phyloP scores from a whole-genome alignment of 2,888 invertebrate genomes.

The Drosophila multiciliata region DNA sequence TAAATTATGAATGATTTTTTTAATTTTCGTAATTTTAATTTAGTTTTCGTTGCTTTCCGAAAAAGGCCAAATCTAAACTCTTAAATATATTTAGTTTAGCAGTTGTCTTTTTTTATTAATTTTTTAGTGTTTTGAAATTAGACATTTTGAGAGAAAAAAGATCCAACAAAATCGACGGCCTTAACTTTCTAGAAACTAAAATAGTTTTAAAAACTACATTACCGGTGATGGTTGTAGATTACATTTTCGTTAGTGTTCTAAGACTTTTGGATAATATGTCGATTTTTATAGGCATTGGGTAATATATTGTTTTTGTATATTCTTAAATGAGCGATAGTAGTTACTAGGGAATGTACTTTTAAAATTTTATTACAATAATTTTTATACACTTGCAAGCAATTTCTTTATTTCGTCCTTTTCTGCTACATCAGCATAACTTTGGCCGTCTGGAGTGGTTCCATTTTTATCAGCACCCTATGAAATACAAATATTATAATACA shows the following conservation, averaged over 20 bases:
- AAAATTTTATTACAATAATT: constrained; percentile 32
- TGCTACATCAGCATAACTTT: constrained; percentile 93
- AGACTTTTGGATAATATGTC: not conserved
- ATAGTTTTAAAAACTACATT: not conserved
- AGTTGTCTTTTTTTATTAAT: no score
- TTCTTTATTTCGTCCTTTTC: constrained; percentile 96
- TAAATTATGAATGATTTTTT: no score
- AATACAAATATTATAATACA: not conserved
- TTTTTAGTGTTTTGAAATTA: no score
- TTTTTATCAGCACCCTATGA: constrained; percentile 91
- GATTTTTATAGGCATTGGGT: not conserved
- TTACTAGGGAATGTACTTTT: constrained; percentile 14
- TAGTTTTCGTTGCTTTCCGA: no score
- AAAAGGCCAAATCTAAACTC: no score
- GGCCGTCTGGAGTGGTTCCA: constrained; percentile 95
- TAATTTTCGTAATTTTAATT: no score
- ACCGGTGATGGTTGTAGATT: not conserved
- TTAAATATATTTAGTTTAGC: no score
- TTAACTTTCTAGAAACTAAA: not conserved
- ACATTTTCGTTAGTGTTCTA: not conserved
- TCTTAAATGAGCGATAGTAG: not conserved
- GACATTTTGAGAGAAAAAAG: no score
- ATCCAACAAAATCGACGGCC: not conserved
- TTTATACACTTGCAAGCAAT: constrained; percentile 85
- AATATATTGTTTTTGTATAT: not conserved